Conservation (phyloP, 2,888 invertebrate species). For the Antitype chi region DNA sequence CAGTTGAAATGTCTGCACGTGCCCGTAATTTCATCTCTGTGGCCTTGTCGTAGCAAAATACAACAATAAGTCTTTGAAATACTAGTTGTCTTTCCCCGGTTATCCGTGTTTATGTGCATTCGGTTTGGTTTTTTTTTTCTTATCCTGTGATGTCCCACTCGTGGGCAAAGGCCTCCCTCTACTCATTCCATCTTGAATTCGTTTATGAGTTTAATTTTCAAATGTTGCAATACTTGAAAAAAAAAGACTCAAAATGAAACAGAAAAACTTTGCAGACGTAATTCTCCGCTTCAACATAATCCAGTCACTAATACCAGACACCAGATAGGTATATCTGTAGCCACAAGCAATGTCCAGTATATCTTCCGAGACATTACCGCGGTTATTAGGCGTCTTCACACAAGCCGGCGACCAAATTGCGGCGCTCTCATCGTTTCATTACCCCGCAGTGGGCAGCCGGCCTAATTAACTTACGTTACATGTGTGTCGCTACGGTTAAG, state of each 20-base stretch:
- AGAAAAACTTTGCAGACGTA: no score
- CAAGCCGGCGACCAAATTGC: constrained; percentile 34
- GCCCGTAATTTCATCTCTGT: not conserved
- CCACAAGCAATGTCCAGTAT: constrained; percentile 17
- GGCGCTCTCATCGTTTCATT: constrained; percentile 54
- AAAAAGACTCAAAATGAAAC: no score
- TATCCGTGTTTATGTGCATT: no score
- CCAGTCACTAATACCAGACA: not conserved
- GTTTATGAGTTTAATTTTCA: no score
- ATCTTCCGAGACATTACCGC: constrained; percentile 46
- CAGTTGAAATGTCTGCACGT: not conserved
- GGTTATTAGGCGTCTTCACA: constrained; percentile 46
- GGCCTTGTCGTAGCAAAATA: not conserved
- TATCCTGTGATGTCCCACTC: no score
- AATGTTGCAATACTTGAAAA: no score
- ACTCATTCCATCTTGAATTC: no score
- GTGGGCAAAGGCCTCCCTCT: no score
- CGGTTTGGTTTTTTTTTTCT: no score
- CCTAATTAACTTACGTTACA: constrained; percentile 61
- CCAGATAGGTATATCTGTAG: not conserved
- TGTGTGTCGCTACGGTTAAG: constrained; percentile 17
- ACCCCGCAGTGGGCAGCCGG: constrained; percentile 50
- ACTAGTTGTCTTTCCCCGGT: not conserved
- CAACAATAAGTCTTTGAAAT: not conserved
- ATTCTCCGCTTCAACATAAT: not conserved